Evolutionary conservation across 2,888 invertebrate genomes (phyloP).

Genomic region (Fragum sueziense): DNA sequence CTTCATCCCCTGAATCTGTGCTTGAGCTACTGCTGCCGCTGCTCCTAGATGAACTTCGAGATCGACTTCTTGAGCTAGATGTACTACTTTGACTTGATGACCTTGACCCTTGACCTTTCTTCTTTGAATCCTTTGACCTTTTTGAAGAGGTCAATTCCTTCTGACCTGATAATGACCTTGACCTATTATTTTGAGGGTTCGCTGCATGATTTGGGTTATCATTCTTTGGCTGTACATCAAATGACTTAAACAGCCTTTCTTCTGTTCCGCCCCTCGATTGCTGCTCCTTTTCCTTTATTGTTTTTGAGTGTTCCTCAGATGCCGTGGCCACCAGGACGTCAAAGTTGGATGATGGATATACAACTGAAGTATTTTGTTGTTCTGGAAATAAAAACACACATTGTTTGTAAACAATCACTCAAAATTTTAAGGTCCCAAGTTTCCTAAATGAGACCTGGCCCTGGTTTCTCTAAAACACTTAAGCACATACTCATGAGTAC

Average conservation of each 20-base stretch:
- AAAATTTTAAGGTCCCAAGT: no score
- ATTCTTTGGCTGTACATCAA: slow-evolving; percentile 26
- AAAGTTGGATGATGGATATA: slow-evolving; percentile 86
- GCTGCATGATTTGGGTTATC: background rate
- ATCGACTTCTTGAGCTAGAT: slow-evolving; percentile 50
- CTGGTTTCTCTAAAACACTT: no score
- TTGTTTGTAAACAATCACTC: no score
- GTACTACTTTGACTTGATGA: slow-evolving; percentile 36
- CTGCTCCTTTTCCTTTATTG: slow-evolving; percentile 37
- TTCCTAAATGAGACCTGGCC: no score
- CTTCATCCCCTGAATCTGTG: slow-evolving; percentile 56
- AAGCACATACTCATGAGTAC: no score
- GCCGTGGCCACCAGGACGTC: slow-evolving; percentile 96
- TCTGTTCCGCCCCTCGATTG: slow-evolving; percentile 32
- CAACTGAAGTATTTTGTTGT: background rate
- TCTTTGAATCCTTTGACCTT: slow-evolving; percentile 5
- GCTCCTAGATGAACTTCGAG: slow-evolving; percentile 59
- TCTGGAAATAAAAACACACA: slow-evolving; percentile 8
- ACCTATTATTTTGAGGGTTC: background rate
- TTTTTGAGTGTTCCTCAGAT: slow-evolving; percentile 91
- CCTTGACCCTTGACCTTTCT: slow-evolving; percentile 11
- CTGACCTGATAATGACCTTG: slow-evolving; percentile 7
- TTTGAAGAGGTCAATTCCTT: background rate
- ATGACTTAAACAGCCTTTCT: slow-evolving; percentile 54
- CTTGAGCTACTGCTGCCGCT: slow-evolving; percentile 63